These are phyloP conservation scores for Drosophila baimaii DNA, from an alignment of 1,140 invertebrate species.

Conservation along the genomic window DNA sequence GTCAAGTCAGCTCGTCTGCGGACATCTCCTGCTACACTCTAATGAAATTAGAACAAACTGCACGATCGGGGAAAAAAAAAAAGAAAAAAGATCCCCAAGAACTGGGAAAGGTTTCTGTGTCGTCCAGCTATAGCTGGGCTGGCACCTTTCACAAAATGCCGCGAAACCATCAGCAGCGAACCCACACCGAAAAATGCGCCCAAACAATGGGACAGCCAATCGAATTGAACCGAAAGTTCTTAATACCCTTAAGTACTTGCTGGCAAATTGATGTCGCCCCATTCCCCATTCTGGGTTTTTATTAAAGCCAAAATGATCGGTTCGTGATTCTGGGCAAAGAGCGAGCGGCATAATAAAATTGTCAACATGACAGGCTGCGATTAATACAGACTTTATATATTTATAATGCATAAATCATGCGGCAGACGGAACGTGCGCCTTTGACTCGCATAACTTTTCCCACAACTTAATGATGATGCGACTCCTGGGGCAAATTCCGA, in stretches of 20 bases:
- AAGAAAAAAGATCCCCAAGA: slow-evolving; percentile 5
- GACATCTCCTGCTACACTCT: slow-evolving; percentile 35
- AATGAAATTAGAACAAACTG: slow-evolving; percentile 59
- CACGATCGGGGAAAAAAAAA: slow-evolving; percentile 30
- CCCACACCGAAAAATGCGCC: slow-evolving; percentile 24
- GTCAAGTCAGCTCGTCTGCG: slow-evolving; percentile 38
- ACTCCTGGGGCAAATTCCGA: slow-evolving; percentile 44
- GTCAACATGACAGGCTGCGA: slow-evolving; percentile 74
- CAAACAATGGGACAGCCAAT: slow-evolving; percentile 30
- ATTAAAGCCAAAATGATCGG: slow-evolving; percentile 19
- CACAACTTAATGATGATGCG: slow-evolving; percentile 57
- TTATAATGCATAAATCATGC: slow-evolving; percentile 71
- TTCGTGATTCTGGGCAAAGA: slow-evolving; percentile 62
- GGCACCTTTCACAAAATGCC: slow-evolving; percentile 61
- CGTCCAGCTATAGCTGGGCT: slow-evolving; percentile 45
- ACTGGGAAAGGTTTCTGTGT: slow-evolving; percentile 54
- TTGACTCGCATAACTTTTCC: slow-evolving; percentile 36
- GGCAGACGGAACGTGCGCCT: slow-evolving; percentile 25
- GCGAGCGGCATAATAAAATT: slow-evolving; percentile 68
- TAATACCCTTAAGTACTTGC: slow-evolving; percentile 44
- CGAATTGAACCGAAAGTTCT: slow-evolving; percentile 47
- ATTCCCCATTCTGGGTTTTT: background rate
- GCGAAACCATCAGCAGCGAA: slow-evolving; percentile 25
- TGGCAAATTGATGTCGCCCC: slow-evolving; percentile 55
- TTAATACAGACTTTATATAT: slow-evolving; percentile 74